Evolutionary conservation across 2,888 invertebrate species (phyloP).

Genomic region (Clivina fossor): DNA sequence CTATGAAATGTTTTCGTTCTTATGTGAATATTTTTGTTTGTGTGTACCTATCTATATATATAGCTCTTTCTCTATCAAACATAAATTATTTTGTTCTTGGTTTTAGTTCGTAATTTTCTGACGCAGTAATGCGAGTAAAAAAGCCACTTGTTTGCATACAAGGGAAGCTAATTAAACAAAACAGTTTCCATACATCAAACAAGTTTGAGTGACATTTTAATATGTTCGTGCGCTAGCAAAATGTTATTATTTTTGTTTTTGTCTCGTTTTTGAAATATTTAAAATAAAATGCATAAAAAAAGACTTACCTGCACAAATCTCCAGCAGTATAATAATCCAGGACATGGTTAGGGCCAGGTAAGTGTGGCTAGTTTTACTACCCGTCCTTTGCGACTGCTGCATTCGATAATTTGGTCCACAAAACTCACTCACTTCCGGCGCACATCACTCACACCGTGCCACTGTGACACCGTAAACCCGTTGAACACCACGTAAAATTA

Average conservation of each 20-base stretch:
- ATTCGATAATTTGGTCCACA: conserved; percentile 13
- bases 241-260: neutral
- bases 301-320: conserved; percentile 47
- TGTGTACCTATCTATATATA: neutral
- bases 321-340: conserved; percentile 47
- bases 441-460: conserved; percentile 24
- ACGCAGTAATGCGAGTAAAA: neutral
- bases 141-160: neutral
- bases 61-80: neutral
- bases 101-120: neutral
- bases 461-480: no score
- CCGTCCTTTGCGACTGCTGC: conserved; percentile 17
- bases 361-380: conserved; percentile 1
- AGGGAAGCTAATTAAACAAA: neutral
- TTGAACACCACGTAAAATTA: no score
- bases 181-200: neutral
- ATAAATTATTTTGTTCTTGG: neutral
- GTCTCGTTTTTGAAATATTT: neutral
- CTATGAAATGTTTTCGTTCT: no score
- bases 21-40: no score
- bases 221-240: neutral
- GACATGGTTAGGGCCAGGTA: conserved; percentile 41
- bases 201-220: conserved; percentile 3
- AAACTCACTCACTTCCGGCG: conserved; percentile 28
- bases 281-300: neutral